Percentiles rank a stretch among this genome's conserved stretches.
Evolutionary conservation across 2,113 vertebrate genomes (phyloP).

Genomic region (Geococcyx californianus): DNA sequence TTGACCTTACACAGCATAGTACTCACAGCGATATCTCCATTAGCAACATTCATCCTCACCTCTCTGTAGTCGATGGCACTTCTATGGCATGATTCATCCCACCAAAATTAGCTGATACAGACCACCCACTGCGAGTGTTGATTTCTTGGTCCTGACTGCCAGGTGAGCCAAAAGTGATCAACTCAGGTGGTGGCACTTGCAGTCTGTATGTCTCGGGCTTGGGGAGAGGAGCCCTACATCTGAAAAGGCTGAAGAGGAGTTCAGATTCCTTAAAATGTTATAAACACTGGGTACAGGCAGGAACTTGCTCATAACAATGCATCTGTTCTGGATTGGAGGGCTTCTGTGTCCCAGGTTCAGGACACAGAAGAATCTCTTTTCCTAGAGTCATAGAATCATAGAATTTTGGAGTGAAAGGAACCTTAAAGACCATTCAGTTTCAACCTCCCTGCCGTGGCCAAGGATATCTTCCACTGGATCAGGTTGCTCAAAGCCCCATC

Average conservation of each 20-base stretch:
- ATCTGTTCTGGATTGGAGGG: background rate
- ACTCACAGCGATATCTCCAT: background rate
- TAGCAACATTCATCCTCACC: background rate
- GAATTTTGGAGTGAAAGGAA: too few relatives aligned
- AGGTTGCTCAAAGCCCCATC: too few relatives aligned
- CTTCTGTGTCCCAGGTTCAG: fast-evolving
- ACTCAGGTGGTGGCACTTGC: background rate
- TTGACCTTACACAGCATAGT: background rate
- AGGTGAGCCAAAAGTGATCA: background rate
- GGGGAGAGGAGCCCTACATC: background rate
- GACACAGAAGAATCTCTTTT: background rate
- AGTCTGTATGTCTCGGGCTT: background rate
- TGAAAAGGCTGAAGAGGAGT: background rate
- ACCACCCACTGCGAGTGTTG: fast-evolving
- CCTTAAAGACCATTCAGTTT: too few relatives aligned
- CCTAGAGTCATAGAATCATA: too few relatives aligned
- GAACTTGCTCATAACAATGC: fast-evolving
- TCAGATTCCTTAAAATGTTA: background rate
- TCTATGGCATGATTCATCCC: background rate
- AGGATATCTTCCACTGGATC: too few relatives aligned
- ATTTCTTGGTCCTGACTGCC: background rate
- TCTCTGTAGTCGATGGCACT: background rate
- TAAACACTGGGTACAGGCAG: background rate
- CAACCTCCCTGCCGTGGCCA: too few relatives aligned
- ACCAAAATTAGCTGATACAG: background rate